Evolutionary conservation across 2,797 vertebrate genomes (phyloP), one percentile per base, ranked within the genome.

Genomic region (Microcaecilia unicolor): DNA sequence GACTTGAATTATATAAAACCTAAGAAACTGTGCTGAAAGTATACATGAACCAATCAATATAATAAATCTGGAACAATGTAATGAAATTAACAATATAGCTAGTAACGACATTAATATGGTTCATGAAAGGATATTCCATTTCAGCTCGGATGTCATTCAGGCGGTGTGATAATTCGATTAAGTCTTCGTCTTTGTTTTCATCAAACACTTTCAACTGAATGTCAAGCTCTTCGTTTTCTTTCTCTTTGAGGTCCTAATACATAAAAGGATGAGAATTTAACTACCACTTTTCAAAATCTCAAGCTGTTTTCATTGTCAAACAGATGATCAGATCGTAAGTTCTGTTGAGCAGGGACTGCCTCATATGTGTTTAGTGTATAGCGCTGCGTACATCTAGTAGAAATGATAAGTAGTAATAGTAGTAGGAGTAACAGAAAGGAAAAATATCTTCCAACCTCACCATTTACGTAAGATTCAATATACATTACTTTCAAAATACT

Each of bases 161-260:
- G 31, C 94, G 92, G 57, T 99, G 96, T 28, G 92, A 91, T 55
- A 99, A 84, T 61, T 99, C 96, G 41, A 90, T 90, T 28, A 87
- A 77, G 68, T 99, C 96, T 28, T 99, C 96, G 39, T 99, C 96
- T 76, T 96, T 97, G 74, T 93, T 97, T 71, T 99, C 96, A 70
- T 97, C 97, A 83, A 99, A 99, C 44, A 98, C 95, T 78, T 84
- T 94, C 61, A 99, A 74, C 62, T 99, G 96, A 74, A 99, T 98
- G 80, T 98, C 95, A 20, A 99, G 85, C 54, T 97, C 95, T 21
- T 99, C 95, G 1, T 95, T 97, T 22, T 97, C 92, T 43, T 84
- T 85, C 18, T 79, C 75, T 81, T 97, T 98, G 37, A 99, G 79
- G 67, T 83, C 88, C 96, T 99, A 34, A 24, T 49, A 61, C 51